A percentile compares a stretch with the other conserved stretches of the same genome.
phyloP scores from a whole-genome alignment of 2,113 vertebrate genomes.

The Myiozetetes cayanensis region DNA sequence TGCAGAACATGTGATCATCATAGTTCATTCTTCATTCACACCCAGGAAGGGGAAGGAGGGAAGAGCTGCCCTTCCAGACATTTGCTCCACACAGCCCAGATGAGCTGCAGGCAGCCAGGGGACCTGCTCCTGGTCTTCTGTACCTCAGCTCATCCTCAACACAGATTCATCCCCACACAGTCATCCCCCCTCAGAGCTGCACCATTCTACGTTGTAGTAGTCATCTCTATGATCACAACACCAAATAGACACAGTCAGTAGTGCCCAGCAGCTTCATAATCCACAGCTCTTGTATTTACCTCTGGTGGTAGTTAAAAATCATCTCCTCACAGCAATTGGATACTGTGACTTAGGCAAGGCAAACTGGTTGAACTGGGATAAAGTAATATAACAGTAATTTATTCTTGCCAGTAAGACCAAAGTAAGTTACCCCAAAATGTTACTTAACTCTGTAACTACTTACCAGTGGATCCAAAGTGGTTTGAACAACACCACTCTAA shows the following conservation, averaged over 20 bases:
- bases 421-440: not conserved
- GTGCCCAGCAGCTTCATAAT: not conserved
- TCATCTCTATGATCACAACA: not conserved
- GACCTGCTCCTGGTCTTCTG: not conserved
- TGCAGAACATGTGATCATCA: fast-evolving
- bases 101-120: not conserved
- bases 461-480: not conserved
- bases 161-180: not conserved
- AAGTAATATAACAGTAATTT: not conserved
- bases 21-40: not conserved
- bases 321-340: not conserved
- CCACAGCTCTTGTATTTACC: not conserved
- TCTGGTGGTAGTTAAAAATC: not conserved
- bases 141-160: not conserved
- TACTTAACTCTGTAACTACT: not conserved
- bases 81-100: not conserved
- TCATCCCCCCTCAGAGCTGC: not conserved
- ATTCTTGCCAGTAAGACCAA: not conserved
- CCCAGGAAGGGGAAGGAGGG: not conserved
- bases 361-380: not conserved
- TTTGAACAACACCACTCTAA: not conserved
- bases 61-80: not conserved
- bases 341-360: not conserved
- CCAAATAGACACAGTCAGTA: not conserved
- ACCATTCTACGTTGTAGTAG: not conserved